phyloP scores from a whole-genome alignment of 2,113 vertebrate species.

The Calonectris borealis region DNA sequence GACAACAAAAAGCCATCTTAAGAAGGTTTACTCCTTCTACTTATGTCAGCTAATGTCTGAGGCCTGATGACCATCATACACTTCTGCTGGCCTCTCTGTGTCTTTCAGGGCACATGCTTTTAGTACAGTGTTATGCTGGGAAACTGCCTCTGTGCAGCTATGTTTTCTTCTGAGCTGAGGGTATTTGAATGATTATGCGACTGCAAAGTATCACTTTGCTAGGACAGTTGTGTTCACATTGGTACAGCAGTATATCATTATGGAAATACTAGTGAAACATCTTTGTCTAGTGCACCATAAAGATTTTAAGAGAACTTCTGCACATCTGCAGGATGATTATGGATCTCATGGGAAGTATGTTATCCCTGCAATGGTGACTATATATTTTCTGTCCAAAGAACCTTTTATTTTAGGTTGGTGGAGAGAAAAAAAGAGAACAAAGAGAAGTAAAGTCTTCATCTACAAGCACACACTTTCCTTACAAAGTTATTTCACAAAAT shows the following conservation, averaged over 20 bases:
- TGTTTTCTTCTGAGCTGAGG: neutral
- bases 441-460: neutral
- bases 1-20: neutral
- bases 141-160: neutral
- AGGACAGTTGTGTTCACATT: neutral
- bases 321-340: neutral
- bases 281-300: neutral
- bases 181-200: neutral
- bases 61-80: neutral
- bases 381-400: neutral
- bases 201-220: neutral
- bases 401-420: neutral
- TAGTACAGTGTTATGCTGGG: neutral
- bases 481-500: neutral
- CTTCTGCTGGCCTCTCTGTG: neutral
- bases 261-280: neutral
- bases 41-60: neutral
- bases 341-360: neutral
- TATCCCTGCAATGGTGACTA: neutral
- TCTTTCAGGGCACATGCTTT: neutral
- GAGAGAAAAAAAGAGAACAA: neutral
- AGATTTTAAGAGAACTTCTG: neutral
- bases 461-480: neutral
- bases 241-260: neutral
- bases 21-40: neutral